Percentiles rank a stretch among this genome's conserved stretches.
phyloP scores from a whole-genome alignment of 2,888 invertebrate species.

The Parnassius orleans region DNA sequence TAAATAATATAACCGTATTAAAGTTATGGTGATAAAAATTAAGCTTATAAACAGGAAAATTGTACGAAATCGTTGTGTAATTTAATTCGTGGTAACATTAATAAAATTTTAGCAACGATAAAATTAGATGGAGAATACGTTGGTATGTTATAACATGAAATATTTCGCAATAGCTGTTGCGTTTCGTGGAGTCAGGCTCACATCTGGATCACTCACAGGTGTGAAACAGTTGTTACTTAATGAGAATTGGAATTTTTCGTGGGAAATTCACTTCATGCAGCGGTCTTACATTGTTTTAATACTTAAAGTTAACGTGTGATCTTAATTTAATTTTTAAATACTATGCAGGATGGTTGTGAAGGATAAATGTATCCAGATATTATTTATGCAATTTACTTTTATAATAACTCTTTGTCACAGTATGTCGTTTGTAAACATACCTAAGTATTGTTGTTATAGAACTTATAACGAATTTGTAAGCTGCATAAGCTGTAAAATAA shows the following conservation, averaged over 20 bases:
- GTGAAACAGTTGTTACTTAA: constrained; percentile 12
- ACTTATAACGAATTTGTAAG: too few species aligned
- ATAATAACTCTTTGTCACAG: too few species aligned
- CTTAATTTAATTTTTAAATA: too few species aligned
- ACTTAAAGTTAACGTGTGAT: not conserved
- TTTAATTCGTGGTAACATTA: too few species aligned
- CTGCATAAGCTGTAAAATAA: too few species aligned
- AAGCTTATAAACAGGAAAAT: constrained; percentile 32
- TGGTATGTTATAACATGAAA: not conserved
- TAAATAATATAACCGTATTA: not conserved
- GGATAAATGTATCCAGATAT: too few species aligned
- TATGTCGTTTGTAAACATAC: too few species aligned
- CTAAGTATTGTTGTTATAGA: too few species aligned
- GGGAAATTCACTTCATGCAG: constrained; percentile 8
- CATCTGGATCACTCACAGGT: constrained; percentile 2
- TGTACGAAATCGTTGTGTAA: constrained; percentile 22
- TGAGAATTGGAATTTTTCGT: constrained; percentile 14
- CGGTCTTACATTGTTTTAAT: constrained; percentile 5
- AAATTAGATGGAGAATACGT: too few species aligned
- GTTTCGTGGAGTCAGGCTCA: constrained; percentile 1
- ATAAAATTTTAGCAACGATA: not conserved
- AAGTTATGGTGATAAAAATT: not conserved
- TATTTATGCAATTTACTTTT: too few species aligned
- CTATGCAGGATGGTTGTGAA: too few species aligned
- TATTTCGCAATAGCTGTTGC: constrained; percentile 7